A percentile compares a stretch with the other conserved stretches of the same genome.
These are phyloP conservation scores for Spinibarbus caldwelli DNA, from an alignment of 2,797 vertebrate species.

Conservation along the genomic window DNA sequence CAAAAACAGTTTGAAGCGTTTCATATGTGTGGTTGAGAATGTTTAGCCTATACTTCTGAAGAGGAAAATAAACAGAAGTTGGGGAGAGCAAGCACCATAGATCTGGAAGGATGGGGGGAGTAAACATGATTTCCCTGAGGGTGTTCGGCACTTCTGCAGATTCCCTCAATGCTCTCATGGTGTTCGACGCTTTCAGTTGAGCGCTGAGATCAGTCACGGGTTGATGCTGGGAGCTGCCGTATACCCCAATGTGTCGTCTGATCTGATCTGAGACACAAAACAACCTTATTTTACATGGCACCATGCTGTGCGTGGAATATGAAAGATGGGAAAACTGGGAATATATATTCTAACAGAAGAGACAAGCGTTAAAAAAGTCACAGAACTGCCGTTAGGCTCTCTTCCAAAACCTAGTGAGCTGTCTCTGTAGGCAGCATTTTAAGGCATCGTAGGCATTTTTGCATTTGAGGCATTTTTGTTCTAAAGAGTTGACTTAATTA, in stretches of 20 bases:
- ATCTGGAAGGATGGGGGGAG: conserved; percentile 24
- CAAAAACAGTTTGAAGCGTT: conserved; percentile 50
- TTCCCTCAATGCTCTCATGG: conserved; percentile 40
- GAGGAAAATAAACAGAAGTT: conserved; percentile 42
- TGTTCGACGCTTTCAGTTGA: not conserved
- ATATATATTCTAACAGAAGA: conserved; percentile 1
- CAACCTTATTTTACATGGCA: conserved; percentile 40
- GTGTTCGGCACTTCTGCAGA: conserved; percentile 49
- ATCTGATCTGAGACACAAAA: conserved; percentile 35
- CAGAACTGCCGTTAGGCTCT: conserved; percentile 4
- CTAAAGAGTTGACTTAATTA: conserved; percentile 21
- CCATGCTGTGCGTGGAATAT: conserved; percentile 13
- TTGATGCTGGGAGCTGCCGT: conserved; percentile 9
- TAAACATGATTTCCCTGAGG: conserved; percentile 54
- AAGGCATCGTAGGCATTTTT: not conserved
- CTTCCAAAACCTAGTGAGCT: not conserved
- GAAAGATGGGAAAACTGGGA: conserved; percentile 3
- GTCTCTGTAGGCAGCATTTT: conserved; percentile 4
- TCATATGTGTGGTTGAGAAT: conserved; percentile 49
- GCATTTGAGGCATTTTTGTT: too few relatives aligned
- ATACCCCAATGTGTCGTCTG: conserved; percentile 20
- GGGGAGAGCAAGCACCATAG: not conserved
- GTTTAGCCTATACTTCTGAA: conserved; percentile 54
- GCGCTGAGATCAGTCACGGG: conserved; percentile 3
- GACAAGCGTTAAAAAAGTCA: not conserved